Evolutionary conservation across 2,113 vertebrate genomes (phyloP).

Genomic region (Rafetus swinhoei): DNA sequence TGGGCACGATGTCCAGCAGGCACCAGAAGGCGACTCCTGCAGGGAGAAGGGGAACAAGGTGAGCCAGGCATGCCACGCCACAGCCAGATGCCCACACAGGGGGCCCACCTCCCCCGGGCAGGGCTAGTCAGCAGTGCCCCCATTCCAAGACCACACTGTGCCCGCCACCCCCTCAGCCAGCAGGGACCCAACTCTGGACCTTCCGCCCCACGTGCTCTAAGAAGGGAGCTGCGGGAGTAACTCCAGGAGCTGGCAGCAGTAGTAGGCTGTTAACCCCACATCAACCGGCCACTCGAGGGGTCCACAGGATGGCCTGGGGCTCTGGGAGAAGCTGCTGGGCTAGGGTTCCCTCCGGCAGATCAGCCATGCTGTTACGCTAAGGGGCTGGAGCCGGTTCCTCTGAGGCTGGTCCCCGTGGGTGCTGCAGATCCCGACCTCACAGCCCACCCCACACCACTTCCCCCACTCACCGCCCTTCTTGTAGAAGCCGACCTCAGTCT

Average conservation of each 20-base stretch:
- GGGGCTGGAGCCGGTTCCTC: background rate
- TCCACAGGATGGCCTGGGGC: background rate
- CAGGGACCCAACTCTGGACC: background rate
- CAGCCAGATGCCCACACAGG: too few relatives aligned
- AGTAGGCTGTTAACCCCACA: background rate
- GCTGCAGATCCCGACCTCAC: background rate
- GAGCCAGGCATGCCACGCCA: background rate
- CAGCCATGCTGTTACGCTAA: background rate
- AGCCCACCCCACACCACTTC: background rate
- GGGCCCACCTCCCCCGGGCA: rapidly evolving
- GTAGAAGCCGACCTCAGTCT: slow-evolving; percentile 93
- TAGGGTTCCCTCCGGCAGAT: background rate
- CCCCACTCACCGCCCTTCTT: slow-evolving; percentile 88
- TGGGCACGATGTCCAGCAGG: slow-evolving; percentile 94
- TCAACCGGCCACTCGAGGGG: background rate
- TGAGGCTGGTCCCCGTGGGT: background rate
- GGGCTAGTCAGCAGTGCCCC: background rate
- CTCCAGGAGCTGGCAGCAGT: background rate
- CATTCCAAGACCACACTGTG: background rate
- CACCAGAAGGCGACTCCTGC: slow-evolving; percentile 91
- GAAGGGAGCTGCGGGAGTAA: background rate
- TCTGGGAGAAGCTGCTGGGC: background rate
- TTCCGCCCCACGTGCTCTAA: background rate
- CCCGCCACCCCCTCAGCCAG: background rate
- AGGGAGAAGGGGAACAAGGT: background rate